Evolutionary conservation across 2,888 invertebrate species (phyloP), one percentile per base, ranked within the genome.

Genomic region (Aspidiotus destructor): DNA sequence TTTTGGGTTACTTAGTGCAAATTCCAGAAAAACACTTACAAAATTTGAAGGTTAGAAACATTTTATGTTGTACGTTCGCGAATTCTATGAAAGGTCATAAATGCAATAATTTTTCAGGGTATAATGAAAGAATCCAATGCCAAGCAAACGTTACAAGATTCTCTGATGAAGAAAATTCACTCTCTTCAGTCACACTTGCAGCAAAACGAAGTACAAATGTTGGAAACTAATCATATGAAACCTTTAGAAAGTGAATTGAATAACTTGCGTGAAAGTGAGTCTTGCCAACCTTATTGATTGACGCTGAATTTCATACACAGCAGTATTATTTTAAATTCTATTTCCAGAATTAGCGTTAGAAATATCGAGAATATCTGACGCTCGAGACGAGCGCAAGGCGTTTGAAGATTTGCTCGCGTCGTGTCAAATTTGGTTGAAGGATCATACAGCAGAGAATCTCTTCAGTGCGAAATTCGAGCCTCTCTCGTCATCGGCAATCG

Each of bases 101-200:
- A 44, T 53, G 42, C n/a, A 61, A 63, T 52, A 58, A 41, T 41
- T 48, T 54, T 58, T 16, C 74, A 80, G 79, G 84, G 84, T 64
- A 79, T 90, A 68, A 79, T 89, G 63, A 90, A 90, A 77, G 93
- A 94, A 77, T 85, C 89, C 1, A 90, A 92, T 74, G 86, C 88
- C 9, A 92, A 92, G 77, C 86, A 88, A 74, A 84, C 88, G 0
- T 82, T 89, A 42, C 16, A 92, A 13, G 70, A 71, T 67, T 71
- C 71, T 10, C 44, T 71, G 5, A 5, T 60, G 40, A 69, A 69
- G 11, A 71, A 69, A 64, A 60, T 69, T 10, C 69, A 69, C 64
- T 62, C 89, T 72, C 87, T 94, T 79, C 86, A 88, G 74, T 85
- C 88, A 70, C 93, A 93, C 76, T 77, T 95, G 52, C 93, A 94